A percentile compares a stretch with the other conserved stretches of the same genome.
These are phyloP conservation scores for Pyrgilauda ruficollis DNA, from an alignment of 2,113 vertebrate genomes.

Conservation along the genomic window DNA sequence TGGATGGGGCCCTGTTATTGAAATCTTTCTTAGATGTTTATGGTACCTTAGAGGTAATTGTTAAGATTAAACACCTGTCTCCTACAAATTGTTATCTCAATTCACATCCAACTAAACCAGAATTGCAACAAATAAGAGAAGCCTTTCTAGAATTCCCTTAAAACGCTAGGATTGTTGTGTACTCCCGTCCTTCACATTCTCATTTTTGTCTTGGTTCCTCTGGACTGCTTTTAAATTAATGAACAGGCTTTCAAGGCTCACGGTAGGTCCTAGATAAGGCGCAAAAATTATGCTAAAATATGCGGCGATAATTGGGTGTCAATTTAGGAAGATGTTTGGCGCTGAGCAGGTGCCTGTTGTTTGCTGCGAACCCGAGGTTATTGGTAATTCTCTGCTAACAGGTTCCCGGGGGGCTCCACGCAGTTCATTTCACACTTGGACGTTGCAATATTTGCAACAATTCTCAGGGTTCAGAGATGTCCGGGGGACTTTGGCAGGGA, in stretches of 20 bases:
- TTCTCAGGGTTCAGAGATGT: background rate
- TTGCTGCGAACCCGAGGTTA: background rate
- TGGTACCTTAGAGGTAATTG: background rate
- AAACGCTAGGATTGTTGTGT: background rate
- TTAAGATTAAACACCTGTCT: background rate
- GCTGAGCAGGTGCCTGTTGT: background rate
- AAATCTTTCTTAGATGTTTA: background rate
- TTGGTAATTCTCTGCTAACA: background rate
- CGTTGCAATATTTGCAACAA: background rate
- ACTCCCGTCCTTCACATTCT: background rate
- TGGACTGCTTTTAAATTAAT: background rate
- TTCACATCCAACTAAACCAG: background rate
- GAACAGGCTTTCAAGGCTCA: background rate
- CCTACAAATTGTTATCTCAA: background rate
- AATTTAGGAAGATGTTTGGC: background rate
- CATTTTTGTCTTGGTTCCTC: background rate
- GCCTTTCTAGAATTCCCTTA: background rate
- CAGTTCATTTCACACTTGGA: background rate
- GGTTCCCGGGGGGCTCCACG: background rate
- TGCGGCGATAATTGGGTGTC: slow-evolving; percentile 38
- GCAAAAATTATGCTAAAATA: background rate
- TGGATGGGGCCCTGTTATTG: too few species aligned
- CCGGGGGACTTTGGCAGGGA: slow-evolving; percentile 17
- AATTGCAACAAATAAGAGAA: background rate
- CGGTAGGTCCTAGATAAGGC: background rate